A percentile compares a stretch with the other conserved stretches of the same genome.
Conservation (phyloP, 2,888 invertebrate species). For the Buathra laborator region DNA sequence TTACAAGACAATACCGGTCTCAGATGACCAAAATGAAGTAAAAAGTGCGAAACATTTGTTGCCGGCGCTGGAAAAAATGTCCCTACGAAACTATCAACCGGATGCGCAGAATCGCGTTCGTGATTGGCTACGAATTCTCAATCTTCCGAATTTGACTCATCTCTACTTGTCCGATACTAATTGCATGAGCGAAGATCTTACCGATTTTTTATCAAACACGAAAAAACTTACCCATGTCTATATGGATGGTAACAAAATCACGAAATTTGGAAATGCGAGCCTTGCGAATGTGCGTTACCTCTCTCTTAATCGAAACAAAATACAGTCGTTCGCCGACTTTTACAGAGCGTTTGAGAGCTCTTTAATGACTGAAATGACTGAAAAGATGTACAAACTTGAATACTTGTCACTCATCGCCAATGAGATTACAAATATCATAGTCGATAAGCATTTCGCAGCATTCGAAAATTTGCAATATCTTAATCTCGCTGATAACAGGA, state of each 20-base stretch:
- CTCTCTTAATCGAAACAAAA: constrained; percentile 6
- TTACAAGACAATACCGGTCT: too few relatives aligned
- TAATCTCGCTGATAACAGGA: constrained; percentile 16
- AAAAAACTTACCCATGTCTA: constrained; percentile 23
- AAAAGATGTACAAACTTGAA: constrained; percentile 18
- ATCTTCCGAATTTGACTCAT: constrained; percentile 39
- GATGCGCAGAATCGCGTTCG: too few relatives aligned
- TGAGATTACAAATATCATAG: background rate
- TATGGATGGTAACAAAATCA: constrained; percentile 7
- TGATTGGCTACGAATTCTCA: background rate
- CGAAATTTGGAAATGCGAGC: background rate
- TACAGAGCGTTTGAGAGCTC: too few relatives aligned
- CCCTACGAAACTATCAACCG: background rate
- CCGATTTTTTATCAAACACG: background rate
- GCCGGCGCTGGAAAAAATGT: constrained; percentile 33
- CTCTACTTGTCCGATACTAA: constrained; percentile 9
- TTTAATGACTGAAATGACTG: too few relatives aligned
- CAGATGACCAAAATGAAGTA: too few relatives aligned
- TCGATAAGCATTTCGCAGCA: background rate
- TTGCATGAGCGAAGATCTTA: background rate
- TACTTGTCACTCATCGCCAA: constrained; percentile 33
- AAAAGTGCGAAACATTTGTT: background rate
- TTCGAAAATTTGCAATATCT: background rate
- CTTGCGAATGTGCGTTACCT: constrained; percentile 24
- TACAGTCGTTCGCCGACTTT: too few relatives aligned